Base-by-base conservation (phyloP, 1,140 invertebrate genomes). In the Scaptomyza graminum region DNA sequence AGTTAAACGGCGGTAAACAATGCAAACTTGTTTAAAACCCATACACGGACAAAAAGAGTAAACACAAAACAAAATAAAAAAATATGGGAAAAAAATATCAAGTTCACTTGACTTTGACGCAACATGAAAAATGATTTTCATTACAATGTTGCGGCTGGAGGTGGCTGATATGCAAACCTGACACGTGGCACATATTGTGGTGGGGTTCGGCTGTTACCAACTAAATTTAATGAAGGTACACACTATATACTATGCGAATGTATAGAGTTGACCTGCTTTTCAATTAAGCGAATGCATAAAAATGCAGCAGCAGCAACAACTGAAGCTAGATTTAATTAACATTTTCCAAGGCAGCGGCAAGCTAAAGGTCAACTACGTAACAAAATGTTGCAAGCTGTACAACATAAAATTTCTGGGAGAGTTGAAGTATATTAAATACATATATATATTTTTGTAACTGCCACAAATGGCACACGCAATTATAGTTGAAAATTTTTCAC, bases 211-310 rank as follows among this genome's bases (percentile, higher is more conserved):
- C 31, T 34, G 31, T 34, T 34, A 12, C 9, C 34, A 54, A 22
- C 28, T 18, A 44, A 0, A 44, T 15, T 8, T 8, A 16, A 44
- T 44, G 8, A 2, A 44, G 3, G 15, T 22, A 22, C 18, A 31
- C 28, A 31, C 28, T 5, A 6, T 31, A 31, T 7, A n/a, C n/a
- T n/a, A 31, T 31, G 4, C 52, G 60, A 3, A 3, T 22, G 18
- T 37, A 43, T 74, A 43, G 28, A 16, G 13, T 8, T 70, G 60
- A 63, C 65, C 61, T 60, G 49, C 39, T 71, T 65, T 59, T 54
- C 56, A 72, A 67, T 60, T 67, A 72, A 44, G 51, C 63, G 69
- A 72, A 72, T 72, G 50, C 69, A 54, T 67, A 72, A 67, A 72
- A 72, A 63, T 72, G 63, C 63, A 60, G 31, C 51, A 37, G 63